Evolutionary conservation across 2,113 vertebrate species (phyloP).

Genomic region (Coryphaenoides rupestris): DNA sequence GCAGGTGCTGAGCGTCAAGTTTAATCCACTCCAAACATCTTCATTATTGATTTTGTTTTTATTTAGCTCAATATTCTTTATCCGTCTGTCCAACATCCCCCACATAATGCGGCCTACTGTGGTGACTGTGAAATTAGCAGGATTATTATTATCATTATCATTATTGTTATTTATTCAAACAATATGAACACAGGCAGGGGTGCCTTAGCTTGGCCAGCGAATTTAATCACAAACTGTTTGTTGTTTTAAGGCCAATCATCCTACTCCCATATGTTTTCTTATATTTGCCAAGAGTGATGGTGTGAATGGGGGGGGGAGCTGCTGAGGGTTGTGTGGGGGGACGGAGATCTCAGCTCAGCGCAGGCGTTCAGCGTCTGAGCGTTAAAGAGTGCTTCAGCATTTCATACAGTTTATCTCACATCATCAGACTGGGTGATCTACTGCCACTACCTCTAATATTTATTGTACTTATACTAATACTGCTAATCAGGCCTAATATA

Average conservation of each 20-base stretch:
- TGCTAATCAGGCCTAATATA: too few relatives aligned
- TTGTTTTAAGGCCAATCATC: conserved; percentile 61
- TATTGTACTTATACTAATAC: too few relatives aligned
- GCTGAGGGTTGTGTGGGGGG: conserved; percentile 17
- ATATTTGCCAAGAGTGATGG: conserved; percentile 53
- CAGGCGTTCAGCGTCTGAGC: too few relatives aligned
- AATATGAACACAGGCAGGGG: conserved; percentile 56
- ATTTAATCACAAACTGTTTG: conserved; percentile 69
- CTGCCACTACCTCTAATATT: too few relatives aligned
- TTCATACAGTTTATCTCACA: too few relatives aligned
- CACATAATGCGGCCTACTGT: too few relatives aligned
- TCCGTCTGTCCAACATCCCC: too few relatives aligned
- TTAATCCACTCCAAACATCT: neutral
- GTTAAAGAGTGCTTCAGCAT: too few relatives aligned
- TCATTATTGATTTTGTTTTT: conserved; percentile 45
- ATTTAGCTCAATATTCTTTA: conserved; percentile 32
- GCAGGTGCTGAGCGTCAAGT: too few relatives aligned
- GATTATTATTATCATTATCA: conserved; percentile 70
- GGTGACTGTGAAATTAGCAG: conserved; percentile 60
- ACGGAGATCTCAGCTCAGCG: too few relatives aligned
- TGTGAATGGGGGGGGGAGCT: conserved; percentile 34
- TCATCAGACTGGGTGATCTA: too few relatives aligned
- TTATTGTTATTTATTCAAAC: conserved; percentile 51
- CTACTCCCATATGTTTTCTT: conserved; percentile 63
- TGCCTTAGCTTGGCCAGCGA: conserved; percentile 52